Evolutionary conservation across 2,888 invertebrate genomes (phyloP), one percentile per base, ranked within the genome.

Genomic region (Eupeodes latifasciatus): DNA sequence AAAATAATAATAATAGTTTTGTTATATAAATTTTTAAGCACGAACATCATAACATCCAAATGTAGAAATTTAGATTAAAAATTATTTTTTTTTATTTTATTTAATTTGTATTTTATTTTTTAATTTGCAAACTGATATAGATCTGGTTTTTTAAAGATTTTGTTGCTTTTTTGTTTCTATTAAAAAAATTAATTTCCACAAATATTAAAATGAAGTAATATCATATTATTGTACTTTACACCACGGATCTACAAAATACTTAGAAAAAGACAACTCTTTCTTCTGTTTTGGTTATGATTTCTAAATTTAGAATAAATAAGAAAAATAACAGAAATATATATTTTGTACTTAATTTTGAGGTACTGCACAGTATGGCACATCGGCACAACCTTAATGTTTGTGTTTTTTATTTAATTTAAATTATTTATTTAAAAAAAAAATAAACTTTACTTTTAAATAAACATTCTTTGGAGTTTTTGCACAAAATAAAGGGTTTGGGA

Each of bases 321-420:
- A 27, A 51, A 10, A 55, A 57, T 57, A 47, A n/a, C 49, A 19
- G 49, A 59, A 36, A 47, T 19, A 49, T n/a, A 9, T 51, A 27
- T 51, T 66, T 40, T 57, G 5, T 74, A 81, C 57, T 71, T 47
- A 74, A 49, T 61, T 67, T 82, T 91, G 93, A 94, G 94, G 94
- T 94, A 94, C 94, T 94, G 94, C 94, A 93, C 93, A 93, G 93
- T 93, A 93, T 93, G 93, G 93, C 93, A 93, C 93, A 92, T 90
- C 83, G 87, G 82, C 76, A 72, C 61, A 69, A 75, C 19, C 19
- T 71, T 69, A 49, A 81, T 88, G 77, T 85, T 85, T 86, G 88
- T 88, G 88, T 88, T 88, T 88, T 85, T 88, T 81, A 78, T 85
- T 85, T 81, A 44, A 62, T 72, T 49, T 61, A 11, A 47, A 11